Base-by-base conservation (phyloP, 2,888 invertebrate species). In the Meteorus colon region DNA sequence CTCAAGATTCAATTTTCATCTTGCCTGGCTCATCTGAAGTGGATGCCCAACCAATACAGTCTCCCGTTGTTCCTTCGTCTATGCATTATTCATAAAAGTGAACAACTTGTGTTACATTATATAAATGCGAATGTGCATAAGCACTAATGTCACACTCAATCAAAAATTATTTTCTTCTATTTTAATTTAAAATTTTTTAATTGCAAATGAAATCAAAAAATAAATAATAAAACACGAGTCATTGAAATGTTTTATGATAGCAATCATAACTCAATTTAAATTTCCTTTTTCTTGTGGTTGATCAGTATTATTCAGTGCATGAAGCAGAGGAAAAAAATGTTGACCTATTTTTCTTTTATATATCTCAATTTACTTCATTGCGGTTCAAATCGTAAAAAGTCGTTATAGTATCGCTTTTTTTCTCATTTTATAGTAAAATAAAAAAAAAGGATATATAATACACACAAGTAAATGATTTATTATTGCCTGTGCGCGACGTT, bases 21-120 rank as follows among this genome's bases (percentile, higher is more conserved):
- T 89, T 89, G 89, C 89, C 89, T 89, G 89, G 87, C 86, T 89
- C 85, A 85, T 87, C 86, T 87, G 88, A 83, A 89, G 89, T 85
- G 89, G 86, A 83, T 86, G 86, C 82, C 85, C 87, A 84, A 86
- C 83, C 84, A 85, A 85, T 82, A 83, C 84, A 83, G 86, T 84
- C 81, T 86, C 86, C 83, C 80, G 86, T 78, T 87, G 87, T 85
- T 88, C 87, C 88, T 87, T 86, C 79, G 85, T 85, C 87, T 87
- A 86, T 86, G 86, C 87, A 86, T 87, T 86, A 87, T 87, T 87
- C 86, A 88, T 87, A 86, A 88, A 88, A 89, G 85, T 19, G 19
- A 55, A 55, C 84, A 87, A 87, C 87, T 87, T 82, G 82, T 84
- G 81, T 86, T 86, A 86, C 81, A 81, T 81, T 79, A 79, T 79